Evolutionary conservation across 2,797 vertebrate genomes (phyloP).

Genomic region (Limnodromus scolopaceus): DNA sequence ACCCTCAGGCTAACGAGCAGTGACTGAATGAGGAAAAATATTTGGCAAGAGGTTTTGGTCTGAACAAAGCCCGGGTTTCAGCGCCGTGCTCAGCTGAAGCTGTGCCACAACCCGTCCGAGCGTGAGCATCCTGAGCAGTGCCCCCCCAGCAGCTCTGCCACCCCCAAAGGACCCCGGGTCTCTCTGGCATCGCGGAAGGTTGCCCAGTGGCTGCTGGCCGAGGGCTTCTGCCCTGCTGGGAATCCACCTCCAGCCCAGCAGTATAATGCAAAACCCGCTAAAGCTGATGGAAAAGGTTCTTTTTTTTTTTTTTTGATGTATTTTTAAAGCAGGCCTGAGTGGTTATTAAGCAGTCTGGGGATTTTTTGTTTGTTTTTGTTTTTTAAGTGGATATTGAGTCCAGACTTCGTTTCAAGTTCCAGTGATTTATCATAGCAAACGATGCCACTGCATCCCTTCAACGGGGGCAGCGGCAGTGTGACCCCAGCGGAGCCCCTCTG

Average conservation of each 20-base stretch:
- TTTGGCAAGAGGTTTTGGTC: not conserved
- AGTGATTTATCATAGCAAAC: not conserved
- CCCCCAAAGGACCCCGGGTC: not conserved
- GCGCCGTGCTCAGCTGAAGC: not conserved
- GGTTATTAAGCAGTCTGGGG: not conserved
- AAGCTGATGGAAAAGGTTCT: not conserved
- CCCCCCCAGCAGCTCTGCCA: not conserved
- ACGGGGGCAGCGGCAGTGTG: fast-evolving
- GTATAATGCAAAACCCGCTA: not conserved
- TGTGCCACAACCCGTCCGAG: not conserved
- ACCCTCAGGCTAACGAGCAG: not conserved
- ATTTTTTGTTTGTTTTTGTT: not conserved
- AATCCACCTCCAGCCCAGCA: not conserved
- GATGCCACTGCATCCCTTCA: not conserved
- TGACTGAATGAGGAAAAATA: not conserved
- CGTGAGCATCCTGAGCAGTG: not conserved
- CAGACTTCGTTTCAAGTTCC: not conserved
- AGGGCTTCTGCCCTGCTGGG: not conserved
- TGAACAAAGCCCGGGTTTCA: not conserved
- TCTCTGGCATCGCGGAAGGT: fast-evolving
- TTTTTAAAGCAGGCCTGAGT: not conserved
- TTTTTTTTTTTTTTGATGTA: not conserved
- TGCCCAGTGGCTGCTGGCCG: fast-evolving
- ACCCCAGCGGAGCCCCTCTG: not conserved
- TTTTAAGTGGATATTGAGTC: not conserved